These are phyloP conservation scores for Threskiornis aethiopicus DNA, from an alignment of 2,797 vertebrate species.

Conservation along the genomic window DNA sequence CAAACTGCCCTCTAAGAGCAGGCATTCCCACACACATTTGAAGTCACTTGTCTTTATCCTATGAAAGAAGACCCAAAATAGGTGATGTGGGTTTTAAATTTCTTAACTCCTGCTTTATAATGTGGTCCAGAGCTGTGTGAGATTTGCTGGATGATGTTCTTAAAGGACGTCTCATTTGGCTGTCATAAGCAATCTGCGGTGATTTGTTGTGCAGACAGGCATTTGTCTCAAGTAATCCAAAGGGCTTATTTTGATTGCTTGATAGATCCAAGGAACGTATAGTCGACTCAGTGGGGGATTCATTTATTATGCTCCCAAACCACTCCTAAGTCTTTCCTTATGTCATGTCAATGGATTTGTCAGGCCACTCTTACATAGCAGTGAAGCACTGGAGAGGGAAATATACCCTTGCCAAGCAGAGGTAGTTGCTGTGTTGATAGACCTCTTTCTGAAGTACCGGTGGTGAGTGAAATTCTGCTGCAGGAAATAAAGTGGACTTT, in stretches of 20 bases:
- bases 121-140: background rate
- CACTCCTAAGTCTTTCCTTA: conserved; percentile 41
- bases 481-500: background rate
- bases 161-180: conserved; percentile 9
- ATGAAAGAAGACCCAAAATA: background rate
- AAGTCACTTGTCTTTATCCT: background rate
- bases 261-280: background rate
- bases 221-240: conserved; percentile 47
- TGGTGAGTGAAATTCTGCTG: background rate
- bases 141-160: background rate
- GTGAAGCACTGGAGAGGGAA: background rate
- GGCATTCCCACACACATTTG: background rate
- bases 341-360: conserved; percentile 6
- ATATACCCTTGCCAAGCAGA: background rate
- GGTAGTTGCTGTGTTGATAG: background rate
- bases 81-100: background rate
- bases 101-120: background rate
- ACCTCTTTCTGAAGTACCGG: background rate
- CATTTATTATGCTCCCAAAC: conserved; percentile 50
- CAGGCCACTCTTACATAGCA: background rate
- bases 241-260: conserved; percentile 53
- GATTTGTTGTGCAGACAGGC: conserved; percentile 45
- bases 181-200: conserved; percentile 16
- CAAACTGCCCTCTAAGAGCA: background rate
- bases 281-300: background rate